A percentile compares a stretch with the other conserved stretches of the same genome.
phyloP scores from a whole-genome alignment of 1,140 invertebrate species.

The Formica exsecta region DNA sequence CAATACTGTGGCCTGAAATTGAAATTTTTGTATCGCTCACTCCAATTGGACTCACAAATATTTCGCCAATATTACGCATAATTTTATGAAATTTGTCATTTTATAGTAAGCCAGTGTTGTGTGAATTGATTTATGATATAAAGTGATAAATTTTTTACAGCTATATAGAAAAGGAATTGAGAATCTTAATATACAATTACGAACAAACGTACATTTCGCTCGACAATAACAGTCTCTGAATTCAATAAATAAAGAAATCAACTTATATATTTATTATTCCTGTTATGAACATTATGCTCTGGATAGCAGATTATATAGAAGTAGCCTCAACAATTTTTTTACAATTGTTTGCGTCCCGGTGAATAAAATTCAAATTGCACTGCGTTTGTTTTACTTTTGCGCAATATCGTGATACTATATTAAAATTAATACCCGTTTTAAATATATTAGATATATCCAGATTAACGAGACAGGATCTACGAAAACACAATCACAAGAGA shows the following conservation, averaged over 20 bases:
- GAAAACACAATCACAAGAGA: background rate
- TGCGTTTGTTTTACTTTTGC: conserved; percentile 13
- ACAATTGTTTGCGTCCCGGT: conserved; percentile 77
- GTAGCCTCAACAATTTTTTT: conserved; percentile 77
- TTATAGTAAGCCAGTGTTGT: background rate
- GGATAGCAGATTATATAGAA: conserved; percentile 76
- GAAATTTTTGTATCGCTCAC: background rate
- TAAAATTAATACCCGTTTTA: conserved; percentile 39
- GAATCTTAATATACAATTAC: background rate
- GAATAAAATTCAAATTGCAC: conserved; percentile 60
- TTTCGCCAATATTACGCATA: background rate
- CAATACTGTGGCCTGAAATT: background rate
- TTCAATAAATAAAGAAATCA: conserved; percentile 84
- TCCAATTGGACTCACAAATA: too few species aligned
- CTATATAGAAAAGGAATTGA: background rate
- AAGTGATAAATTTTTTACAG: conserved; percentile 24
- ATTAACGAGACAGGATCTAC: conserved; percentile 25
- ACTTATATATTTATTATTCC: conserved; percentile 79
- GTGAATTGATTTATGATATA: background rate
- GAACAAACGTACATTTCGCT: conserved; percentile 24
- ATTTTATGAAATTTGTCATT: background rate
- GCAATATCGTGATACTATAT: conserved; percentile 26
- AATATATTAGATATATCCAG: background rate
- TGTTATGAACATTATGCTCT: conserved; percentile 80
- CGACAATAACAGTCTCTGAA: conserved; percentile 38